Base-by-base conservation (phyloP, 2,888 invertebrate species). In the Drosophila fungiperda region DNA sequence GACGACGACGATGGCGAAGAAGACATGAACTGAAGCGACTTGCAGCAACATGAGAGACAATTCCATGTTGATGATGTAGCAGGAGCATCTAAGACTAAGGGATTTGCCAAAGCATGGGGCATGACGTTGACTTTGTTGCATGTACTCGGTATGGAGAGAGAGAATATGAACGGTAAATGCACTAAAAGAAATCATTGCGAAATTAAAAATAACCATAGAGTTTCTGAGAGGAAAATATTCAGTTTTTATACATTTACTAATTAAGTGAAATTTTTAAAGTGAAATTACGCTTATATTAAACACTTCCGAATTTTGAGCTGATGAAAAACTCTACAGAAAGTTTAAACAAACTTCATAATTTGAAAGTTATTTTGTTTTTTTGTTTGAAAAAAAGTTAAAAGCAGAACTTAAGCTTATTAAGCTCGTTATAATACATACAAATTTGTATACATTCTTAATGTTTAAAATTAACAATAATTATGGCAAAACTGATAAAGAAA, bases 81-180 rank as follows among this genome's bases (percentile, higher is more conserved):
- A 40, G 78, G 62, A 62, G 68, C 35, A 53, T 65, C 81, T 81
- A 83, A 83, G 81, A 70, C 81, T 54, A 38, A 36, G 67, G 68
- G 83, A 80, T 83, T 83, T 80, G 59, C 52, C 68, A 52, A 73
- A 52, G 70, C 63, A 76, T 58, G 62, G 69, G 78, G 78, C 77
- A 72, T 67, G 59, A 62, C 53, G 68, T 63, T 17, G 58, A 82
- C 83, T 82, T 75, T 79, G 66, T 80, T 72, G 72, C 76, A 82
- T 52, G 48, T 65, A 26, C 48, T 45, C 36, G 32, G 23, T n/a
- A 26, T 38, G 45, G 26, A 26, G 26, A 32, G 65, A 57, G 38
- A 40, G 48, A 50, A 40, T 48, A 48, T 2, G 26, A 12, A 52
- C 33, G 42, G 49, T 17, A 20, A n/a, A 29, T 58, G 42, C 83